A percentile compares a stretch with the other conserved stretches of the same genome.
Evolutionary conservation across 2,797 vertebrate species (phyloP).

Genomic region (Phoxinus dragarum): DNA sequence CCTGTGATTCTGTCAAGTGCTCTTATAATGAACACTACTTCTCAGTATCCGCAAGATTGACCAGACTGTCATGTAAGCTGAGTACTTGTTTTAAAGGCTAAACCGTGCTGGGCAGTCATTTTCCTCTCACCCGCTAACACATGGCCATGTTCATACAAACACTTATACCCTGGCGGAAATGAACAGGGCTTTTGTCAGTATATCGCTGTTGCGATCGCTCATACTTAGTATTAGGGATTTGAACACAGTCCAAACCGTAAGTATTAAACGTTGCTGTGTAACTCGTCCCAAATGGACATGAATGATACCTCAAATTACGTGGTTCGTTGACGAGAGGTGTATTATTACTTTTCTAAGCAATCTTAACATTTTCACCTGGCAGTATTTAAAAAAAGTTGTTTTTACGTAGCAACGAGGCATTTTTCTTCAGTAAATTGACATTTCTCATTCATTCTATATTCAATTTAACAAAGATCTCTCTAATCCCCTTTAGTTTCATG

Average conservation of each 20-base stretch:
- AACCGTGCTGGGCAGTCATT: constrained; percentile 16
- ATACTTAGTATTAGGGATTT: constrained; percentile 9
- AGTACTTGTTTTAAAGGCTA: constrained; percentile 40
- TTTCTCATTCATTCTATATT: constrained; percentile 5
- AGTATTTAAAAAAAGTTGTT: neutral
- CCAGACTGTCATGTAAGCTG: constrained; percentile 38
- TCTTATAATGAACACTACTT: constrained; percentile 50
- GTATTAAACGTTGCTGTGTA: neutral
- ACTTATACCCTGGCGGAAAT: neutral
- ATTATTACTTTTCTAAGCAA: constrained; percentile 10
- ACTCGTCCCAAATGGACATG: neutral
- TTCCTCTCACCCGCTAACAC: constrained; percentile 26
- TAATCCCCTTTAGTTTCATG: constrained; percentile 68
- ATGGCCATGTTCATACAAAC: constrained; percentile 7
- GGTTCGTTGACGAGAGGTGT: neutral
- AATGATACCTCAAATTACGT: neutral
- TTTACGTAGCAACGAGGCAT: neutral
- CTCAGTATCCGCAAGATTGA: constrained; percentile 44
- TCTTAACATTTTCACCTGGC: neutral
- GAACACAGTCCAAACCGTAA: neutral
- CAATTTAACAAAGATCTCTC: constrained; percentile 11
- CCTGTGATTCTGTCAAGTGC: constrained; percentile 67
- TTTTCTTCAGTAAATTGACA: constrained; percentile 10
- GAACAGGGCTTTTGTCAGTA: constrained; percentile 12
- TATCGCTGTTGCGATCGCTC: neutral